Percentiles rank a stretch among this genome's conserved stretches.
phyloP scores from a whole-genome alignment of 2,888 invertebrate genomes.

The Agelastica alni region DNA sequence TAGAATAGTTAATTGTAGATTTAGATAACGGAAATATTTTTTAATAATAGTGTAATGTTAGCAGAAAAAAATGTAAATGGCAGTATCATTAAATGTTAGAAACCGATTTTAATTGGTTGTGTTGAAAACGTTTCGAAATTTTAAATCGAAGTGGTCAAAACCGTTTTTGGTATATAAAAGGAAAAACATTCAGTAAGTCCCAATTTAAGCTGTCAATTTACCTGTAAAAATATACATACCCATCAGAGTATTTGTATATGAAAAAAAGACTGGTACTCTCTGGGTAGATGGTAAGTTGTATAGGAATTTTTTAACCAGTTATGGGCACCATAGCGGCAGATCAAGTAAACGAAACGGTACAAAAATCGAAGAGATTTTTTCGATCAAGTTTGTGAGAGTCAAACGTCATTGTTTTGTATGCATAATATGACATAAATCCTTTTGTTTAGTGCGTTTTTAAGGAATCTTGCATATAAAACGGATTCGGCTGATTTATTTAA shows the following conservation, averaged over 20 bases:
- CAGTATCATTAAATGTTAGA: constrained; percentile 2
- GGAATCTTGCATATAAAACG: constrained; percentile 51
- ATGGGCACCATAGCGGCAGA: constrained; percentile 5
- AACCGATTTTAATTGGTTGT: background rate
- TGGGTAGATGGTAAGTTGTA: constrained; percentile 18
- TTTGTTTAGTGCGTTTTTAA: constrained; percentile 48
- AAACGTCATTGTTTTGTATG: constrained; percentile 32
- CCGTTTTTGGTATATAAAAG: background rate
- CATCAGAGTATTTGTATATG: constrained; percentile 18
- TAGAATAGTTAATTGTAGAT: no score
- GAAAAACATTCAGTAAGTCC: constrained; percentile 13
- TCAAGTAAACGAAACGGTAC: constrained; percentile 19
- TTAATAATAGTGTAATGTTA: no score
- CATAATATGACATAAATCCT: constrained; percentile 41
- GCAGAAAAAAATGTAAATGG: no score
- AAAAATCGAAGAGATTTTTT: constrained; percentile 23
- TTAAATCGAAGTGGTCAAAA: background rate
- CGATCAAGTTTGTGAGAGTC: constrained; percentile 24
- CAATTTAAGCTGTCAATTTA: constrained; percentile 22
- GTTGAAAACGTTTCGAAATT: background rate
- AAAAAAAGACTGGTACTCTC: constrained; percentile 13
- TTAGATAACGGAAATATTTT: no score
- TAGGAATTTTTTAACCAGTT: constrained; percentile 24
- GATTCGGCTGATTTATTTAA: constrained; percentile 52
- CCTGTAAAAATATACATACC: constrained; percentile 17